These are phyloP conservation scores for Salvelinus namaycush DNA, from an alignment of 2,113 vertebrate genomes.

Conservation along the genomic window DNA sequence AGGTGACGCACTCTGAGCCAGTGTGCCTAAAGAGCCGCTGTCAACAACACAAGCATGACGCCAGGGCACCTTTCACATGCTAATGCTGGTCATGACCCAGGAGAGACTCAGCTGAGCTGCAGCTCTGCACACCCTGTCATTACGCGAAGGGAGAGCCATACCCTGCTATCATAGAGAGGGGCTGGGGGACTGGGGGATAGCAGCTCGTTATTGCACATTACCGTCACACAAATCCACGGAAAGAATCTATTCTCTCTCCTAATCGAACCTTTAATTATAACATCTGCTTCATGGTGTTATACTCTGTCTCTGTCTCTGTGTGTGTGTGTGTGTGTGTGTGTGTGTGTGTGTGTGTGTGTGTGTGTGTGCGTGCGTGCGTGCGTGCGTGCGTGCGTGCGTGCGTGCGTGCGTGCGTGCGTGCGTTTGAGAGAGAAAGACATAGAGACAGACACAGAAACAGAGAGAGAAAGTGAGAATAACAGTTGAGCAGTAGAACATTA, in stretches of 20 bases:
- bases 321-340: slow-evolving; percentile 6
- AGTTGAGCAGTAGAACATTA: slow-evolving; percentile 57
- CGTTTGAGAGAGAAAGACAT: not conserved
- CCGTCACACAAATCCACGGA: not conserved
- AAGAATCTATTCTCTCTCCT: not conserved
- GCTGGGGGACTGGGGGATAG: too few species aligned
- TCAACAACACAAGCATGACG: not conserved
- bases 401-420: too few species aligned
- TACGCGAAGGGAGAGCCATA: not conserved
- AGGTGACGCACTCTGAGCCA: not conserved
- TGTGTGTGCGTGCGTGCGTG: slow-evolving; percentile 6
- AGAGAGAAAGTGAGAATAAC: not conserved
- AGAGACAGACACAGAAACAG: not conserved
- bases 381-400: not conserved
- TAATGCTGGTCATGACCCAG: slow-evolving; percentile 7
- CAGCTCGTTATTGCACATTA: too few species aligned
- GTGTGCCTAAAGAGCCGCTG: not conserved
- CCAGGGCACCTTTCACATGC: slow-evolving; percentile 13
- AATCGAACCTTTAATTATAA: not conserved
- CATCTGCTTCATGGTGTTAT: not conserved
- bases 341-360: slow-evolving; percentile 10
- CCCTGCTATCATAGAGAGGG: too few species aligned
- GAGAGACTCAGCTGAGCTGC: not conserved
- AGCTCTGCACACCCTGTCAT: not conserved
- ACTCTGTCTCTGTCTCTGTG: not conserved